Evolutionary conservation across 2,113 vertebrate genomes (phyloP).

Genomic region (Candoia aspera): DNA sequence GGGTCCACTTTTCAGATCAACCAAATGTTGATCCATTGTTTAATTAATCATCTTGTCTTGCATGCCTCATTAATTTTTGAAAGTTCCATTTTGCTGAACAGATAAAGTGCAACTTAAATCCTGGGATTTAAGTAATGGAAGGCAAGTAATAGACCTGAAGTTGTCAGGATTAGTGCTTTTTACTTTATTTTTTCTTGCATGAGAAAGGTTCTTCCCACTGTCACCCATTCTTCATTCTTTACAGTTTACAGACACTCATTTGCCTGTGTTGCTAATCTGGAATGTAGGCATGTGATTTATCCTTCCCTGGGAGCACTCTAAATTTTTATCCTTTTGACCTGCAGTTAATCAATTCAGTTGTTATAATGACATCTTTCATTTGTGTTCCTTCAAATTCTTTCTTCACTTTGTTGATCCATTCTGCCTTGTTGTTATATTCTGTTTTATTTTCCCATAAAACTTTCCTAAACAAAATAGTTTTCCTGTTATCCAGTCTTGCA

Average conservation of each 20-base stretch:
- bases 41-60: neutral
- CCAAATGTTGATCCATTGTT: neutral
- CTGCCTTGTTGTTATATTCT: neutral
- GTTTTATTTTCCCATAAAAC: neutral
- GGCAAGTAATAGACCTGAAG: neutral
- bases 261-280: neutral
- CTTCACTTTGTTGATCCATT: neutral
- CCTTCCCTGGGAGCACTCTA: neutral
- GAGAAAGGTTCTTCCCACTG: neutral
- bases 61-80: neutral
- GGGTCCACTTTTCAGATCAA: no score
- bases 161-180: neutral
- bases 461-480: neutral
- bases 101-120: neutral
- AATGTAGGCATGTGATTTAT: neutral
- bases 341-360: neutral
- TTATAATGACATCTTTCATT: neutral
- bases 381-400: neutral
- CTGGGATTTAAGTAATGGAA: no score
- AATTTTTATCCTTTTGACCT: neutral
- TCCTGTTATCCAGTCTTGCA: neutral
- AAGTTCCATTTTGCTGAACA: neutral
- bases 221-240: neutral
- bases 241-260: neutral
- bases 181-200: neutral